Evolutionary conservation across 2,797 vertebrate species (phyloP).

Genomic region (Sebastes itinus): DNA sequence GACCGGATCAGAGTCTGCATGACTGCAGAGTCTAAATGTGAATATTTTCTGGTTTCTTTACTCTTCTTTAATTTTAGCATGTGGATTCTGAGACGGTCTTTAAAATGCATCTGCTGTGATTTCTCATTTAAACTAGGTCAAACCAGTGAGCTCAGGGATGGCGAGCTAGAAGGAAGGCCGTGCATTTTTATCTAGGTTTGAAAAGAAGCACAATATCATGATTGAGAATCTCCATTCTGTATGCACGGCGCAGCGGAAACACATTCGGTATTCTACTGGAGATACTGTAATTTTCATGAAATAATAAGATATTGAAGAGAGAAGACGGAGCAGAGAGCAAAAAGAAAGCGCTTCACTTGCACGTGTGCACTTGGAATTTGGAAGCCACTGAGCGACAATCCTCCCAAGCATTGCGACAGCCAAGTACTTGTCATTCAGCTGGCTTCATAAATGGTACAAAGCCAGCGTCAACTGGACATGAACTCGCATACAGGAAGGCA

Average conservation of each 20-base stretch:
- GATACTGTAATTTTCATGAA: slow-evolving; percentile 14
- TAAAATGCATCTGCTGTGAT: slow-evolving; percentile 23
- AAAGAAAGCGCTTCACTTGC: slow-evolving; percentile 13
- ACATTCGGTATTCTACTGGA: background rate
- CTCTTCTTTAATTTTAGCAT: background rate
- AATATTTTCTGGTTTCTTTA: too few relatives aligned
- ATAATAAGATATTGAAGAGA: slow-evolving; percentile 2
- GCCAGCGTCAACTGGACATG: slow-evolving; percentile 28
- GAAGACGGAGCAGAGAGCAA: background rate
- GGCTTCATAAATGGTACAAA: slow-evolving; percentile 27
- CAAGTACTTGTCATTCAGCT: slow-evolving; percentile 41
- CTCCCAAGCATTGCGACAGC: slow-evolving; percentile 7
- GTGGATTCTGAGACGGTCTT: slow-evolving; percentile 3
- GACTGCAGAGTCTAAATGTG: too few relatives aligned
- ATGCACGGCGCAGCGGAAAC: background rate
- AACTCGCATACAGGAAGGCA: slow-evolving; percentile 18
- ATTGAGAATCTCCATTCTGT: background rate
- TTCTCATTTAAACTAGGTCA: slow-evolving; percentile 53
- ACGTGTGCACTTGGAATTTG: slow-evolving; percentile 46
- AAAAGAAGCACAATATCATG: slow-evolving; percentile 5
- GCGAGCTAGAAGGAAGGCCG: background rate
- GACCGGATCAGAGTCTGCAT: background rate
- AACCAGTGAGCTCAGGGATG: slow-evolving; percentile 42
- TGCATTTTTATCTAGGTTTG: background rate
- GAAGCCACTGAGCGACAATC: slow-evolving; percentile 27